Percentiles rank a stretch among this genome's conserved stretches.
Evolutionary conservation across 2,113 vertebrate genomes (phyloP).

Genomic region (Condylura cristata): DNA sequence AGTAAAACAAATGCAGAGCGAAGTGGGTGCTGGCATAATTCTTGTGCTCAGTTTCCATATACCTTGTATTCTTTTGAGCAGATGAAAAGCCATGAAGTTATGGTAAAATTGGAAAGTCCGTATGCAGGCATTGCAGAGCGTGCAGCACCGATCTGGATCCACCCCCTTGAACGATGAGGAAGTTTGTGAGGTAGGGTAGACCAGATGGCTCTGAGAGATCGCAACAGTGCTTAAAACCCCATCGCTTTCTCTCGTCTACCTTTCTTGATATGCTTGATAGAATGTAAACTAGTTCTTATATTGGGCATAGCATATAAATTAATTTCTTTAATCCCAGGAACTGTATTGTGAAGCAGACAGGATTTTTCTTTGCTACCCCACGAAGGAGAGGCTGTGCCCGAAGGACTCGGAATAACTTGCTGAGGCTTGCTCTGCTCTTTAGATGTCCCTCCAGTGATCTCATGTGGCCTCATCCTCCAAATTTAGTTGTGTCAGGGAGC

Average conservation of each 20-base stretch:
- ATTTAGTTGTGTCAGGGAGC: not conserved
- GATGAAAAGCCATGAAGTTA: not conserved
- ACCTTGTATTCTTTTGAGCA: not conserved
- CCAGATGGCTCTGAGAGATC: not conserved
- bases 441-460: not conserved
- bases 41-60: not conserved
- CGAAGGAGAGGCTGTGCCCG: not conserved
- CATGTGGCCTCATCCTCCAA: not conserved
- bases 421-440: not conserved
- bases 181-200: not conserved
- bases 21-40: not conserved
- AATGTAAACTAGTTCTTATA: not conserved
- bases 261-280: not conserved
- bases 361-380: not conserved
- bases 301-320: not conserved
- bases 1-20: not conserved
- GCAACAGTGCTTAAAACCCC: fast-evolving
- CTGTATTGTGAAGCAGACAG: not conserved
- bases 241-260: not conserved
- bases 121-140: not conserved
- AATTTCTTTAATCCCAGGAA: not conserved
- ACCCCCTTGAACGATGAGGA: not conserved
- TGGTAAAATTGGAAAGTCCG: not conserved
- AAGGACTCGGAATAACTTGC: not conserved
- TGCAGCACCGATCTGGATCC: fast-evolving